Evolutionary conservation across 92 coral and sea anemone genomes (phyloP).

Genomic region (Porites cylindrica): DNA sequence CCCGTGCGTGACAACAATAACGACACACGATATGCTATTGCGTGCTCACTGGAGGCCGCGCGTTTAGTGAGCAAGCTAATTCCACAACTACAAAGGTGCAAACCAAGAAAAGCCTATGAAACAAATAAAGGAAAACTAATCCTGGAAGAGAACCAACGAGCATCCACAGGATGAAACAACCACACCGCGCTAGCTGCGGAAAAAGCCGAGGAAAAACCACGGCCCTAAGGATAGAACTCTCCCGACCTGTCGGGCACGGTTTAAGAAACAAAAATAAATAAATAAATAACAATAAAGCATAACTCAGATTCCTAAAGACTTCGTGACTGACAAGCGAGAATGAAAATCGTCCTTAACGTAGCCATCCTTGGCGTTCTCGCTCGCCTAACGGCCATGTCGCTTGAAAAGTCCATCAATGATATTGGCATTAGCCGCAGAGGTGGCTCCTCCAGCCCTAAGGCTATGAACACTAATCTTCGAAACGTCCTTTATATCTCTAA

Average conservation of each 20-base stretch:
- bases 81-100: no score
- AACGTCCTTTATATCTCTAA: conserved; percentile 47
- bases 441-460: conserved; percentile 47
- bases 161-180: conserved; percentile 12
- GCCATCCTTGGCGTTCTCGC: conserved; percentile 62
- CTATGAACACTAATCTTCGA: conserved; percentile 38
- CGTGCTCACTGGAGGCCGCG: no score
- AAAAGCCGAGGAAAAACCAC: conserved; percentile 11
- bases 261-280: neutral
- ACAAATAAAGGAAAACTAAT: neutral
- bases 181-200: neutral
- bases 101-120: no score
- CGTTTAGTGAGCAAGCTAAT: no score
- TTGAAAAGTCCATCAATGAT: conserved; percentile 39
- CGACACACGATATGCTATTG: no score
- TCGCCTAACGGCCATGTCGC: conserved; percentile 51
- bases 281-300: no score
- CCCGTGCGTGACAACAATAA: no score
- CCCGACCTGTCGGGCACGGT: conserved; percentile 29
- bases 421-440: conserved; percentile 36
- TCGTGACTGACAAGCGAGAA: conserved; percentile 40
- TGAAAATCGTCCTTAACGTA: conserved; percentile 60
- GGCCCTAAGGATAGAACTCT: conserved; percentile 11
- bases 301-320: conserved; percentile 13
- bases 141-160: conserved; percentile 14